phyloP scores from a whole-genome alignment of 2,113 vertebrate genomes.

The Hemicordylus capensis region DNA sequence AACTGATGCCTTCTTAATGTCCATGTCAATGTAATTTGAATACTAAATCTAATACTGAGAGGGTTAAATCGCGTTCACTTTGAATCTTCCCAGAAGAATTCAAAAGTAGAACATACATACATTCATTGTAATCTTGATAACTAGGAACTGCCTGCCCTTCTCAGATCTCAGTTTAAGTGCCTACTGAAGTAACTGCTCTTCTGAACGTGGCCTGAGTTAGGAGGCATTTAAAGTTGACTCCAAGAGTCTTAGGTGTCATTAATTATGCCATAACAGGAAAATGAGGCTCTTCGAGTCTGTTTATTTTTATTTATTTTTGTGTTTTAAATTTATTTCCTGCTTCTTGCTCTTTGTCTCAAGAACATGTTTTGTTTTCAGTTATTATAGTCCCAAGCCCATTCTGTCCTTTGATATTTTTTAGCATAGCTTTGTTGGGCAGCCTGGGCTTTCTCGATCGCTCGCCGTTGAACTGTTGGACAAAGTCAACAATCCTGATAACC shows the following conservation, averaged over 20 bases:
- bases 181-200: no score
- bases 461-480: conserved; percentile 94
- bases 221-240: not conserved
- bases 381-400: not conserved
- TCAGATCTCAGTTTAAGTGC: no score
- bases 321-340: no score
- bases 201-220: no score
- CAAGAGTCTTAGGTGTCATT: not conserved
- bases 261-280: not conserved
- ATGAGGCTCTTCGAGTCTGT: not conserved
- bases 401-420: conserved; percentile 47
- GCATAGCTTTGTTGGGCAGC: conserved; percentile 89
- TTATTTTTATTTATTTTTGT: not conserved
- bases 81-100: not conserved
- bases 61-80: not conserved
- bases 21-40: not conserved
- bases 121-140: not conserved
- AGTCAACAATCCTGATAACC: conserved; percentile 95
- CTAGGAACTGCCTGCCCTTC: no score
- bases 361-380: no score
- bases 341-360: no score
- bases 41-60: not conserved
- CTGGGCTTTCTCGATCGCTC: conserved; percentile 86
- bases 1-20: not conserved
- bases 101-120: not conserved